phyloP scores from a whole-genome alignment of 2,113 vertebrate genomes.

The Podarcis raffonei region DNA sequence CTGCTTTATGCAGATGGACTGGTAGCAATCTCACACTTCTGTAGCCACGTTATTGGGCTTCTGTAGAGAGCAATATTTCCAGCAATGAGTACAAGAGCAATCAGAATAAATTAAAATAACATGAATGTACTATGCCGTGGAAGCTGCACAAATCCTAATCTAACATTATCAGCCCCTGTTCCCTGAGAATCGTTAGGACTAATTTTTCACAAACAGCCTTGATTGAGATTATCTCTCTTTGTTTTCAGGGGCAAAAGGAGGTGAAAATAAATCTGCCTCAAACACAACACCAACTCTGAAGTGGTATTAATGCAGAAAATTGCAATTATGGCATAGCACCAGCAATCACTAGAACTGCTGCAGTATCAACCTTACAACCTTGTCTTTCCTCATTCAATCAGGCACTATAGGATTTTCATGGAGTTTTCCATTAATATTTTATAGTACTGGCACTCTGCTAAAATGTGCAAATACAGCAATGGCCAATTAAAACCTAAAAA shows the following conservation, averaged over 20 bases:
- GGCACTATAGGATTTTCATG: conserved; percentile 23
- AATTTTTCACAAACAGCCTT: background rate
- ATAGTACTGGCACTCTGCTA: conserved; percentile 26
- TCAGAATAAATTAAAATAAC: conserved; percentile 20
- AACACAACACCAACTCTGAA: background rate
- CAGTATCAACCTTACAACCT: conserved; percentile 20
- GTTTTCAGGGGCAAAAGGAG: conserved; percentile 22
- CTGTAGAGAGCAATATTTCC: conserved; percentile 1
- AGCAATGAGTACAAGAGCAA: background rate
- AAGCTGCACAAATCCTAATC: conserved; percentile 3
- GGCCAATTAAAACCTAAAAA: conserved; percentile 21
- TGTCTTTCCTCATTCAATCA: conserved; percentile 23
- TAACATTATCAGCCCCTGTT: conserved; percentile 8
- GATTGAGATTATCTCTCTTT: conserved; percentile 15
- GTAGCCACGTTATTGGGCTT: background rate
- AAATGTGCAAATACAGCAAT: conserved; percentile 36
- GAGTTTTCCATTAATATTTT: conserved; percentile 39
- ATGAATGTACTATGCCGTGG: background rate
- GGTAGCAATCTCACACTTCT: conserved; percentile 15
- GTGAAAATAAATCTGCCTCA: conserved; percentile 21
- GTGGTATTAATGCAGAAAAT: background rate
- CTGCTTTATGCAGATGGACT: background rate
- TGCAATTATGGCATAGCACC: background rate
- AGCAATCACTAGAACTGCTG: conserved; percentile 34
- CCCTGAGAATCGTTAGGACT: background rate